Evolutionary conservation across 2,113 vertebrate species (phyloP).

Genomic region (Sisor rabdophorus): DNA sequence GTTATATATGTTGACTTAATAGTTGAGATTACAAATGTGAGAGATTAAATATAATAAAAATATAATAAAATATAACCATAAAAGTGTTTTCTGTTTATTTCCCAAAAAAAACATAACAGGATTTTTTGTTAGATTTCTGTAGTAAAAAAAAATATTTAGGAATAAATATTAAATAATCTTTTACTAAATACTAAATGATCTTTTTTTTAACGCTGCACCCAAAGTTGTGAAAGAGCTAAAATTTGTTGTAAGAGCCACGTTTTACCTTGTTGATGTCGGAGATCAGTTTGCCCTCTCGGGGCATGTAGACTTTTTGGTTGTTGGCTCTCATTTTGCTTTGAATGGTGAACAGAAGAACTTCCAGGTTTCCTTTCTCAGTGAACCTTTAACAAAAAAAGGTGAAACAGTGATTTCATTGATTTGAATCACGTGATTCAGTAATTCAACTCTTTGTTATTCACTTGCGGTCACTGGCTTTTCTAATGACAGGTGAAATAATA

Average conservation of each 20-base stretch:
- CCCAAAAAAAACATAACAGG: too few species aligned
- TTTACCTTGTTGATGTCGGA: conserved; percentile 96
- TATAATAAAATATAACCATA: too few species aligned
- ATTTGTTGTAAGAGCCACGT: not conserved
- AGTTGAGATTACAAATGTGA: too few species aligned
- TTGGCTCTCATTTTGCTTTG: conserved; percentile 98
- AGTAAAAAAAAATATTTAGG: too few species aligned
- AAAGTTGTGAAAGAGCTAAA: too few species aligned
- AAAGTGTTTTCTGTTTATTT: too few species aligned
- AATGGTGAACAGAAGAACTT: conserved; percentile 95
- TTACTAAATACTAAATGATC: too few species aligned
- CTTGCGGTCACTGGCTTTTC: not conserved
- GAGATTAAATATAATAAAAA: too few species aligned
- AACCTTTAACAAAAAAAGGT: conserved; percentile 69
- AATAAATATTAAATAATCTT: too few species aligned
- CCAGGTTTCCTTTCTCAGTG: conserved; percentile 95
- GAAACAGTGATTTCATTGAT: not conserved
- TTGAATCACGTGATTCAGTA: not conserved
- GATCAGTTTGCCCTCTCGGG: conserved; percentile 94
- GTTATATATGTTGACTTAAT: too few species aligned
- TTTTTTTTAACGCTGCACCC: too few species aligned
- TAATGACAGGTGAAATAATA: not conserved
- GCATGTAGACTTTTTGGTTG: conserved; percentile 98
- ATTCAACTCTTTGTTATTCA: not conserved
- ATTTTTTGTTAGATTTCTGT: too few species aligned